Conservation (phyloP, 1,140 invertebrate genomes). For the Mycetomoellerius zeteki region DNA sequence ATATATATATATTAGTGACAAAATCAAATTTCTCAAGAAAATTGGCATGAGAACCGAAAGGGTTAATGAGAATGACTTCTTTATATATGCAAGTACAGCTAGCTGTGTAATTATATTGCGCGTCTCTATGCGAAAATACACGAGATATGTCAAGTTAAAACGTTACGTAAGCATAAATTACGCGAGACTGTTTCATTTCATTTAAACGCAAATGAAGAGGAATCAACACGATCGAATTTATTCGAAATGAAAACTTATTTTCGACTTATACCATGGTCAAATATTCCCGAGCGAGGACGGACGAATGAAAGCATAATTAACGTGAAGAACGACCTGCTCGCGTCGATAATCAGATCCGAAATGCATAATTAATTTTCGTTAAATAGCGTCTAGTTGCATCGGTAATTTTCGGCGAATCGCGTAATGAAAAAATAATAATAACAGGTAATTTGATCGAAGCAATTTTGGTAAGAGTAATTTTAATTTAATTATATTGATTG, state of each 20-base stretch:
- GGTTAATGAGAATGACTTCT: constrained; percentile 14
- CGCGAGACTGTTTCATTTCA: neutral
- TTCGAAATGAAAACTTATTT: constrained; percentile 38
- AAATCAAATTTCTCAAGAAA: neutral
- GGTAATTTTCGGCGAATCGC: constrained; percentile 61
- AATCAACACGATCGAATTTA: neutral
- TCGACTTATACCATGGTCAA: constrained; percentile 34
- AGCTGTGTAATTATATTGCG: constrained; percentile 11
- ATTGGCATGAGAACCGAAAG: constrained; percentile 19
- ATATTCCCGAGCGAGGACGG: constrained; percentile 25
- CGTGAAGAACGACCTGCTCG: constrained; percentile 56
- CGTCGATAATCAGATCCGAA: constrained; percentile 60
- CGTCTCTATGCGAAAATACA: neutral
- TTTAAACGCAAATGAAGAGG: neutral
- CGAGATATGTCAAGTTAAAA: neutral
- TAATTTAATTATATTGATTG: constrained; percentile 66
- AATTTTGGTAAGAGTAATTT: constrained; percentile 61
- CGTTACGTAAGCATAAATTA: neutral
- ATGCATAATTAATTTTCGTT: constrained; percentile 65
- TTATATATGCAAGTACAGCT: neutral
- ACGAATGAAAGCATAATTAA: constrained; percentile 60
- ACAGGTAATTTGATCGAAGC: constrained; percentile 62
- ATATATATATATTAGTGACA: neutral
- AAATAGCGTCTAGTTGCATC: constrained; percentile 63
- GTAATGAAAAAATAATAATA: constrained; percentile 67